Conservation (phyloP, 2,888 invertebrate genomes). For the Amphipoea lucens region DNA sequence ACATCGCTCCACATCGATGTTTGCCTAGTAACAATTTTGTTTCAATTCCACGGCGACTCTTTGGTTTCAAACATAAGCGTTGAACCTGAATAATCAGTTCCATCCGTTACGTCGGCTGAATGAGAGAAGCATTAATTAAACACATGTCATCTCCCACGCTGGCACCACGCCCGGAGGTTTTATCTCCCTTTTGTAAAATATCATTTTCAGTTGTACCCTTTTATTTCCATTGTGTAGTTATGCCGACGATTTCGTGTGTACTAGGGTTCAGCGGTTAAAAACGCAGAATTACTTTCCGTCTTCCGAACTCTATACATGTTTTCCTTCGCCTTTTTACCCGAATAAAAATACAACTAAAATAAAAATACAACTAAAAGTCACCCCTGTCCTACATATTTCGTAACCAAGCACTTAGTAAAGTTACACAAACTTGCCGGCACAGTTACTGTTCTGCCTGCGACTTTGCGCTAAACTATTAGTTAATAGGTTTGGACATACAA, state of each 20-base stretch:
- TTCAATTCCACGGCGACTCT: conserved; percentile 50
- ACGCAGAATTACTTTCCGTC: conserved; percentile 12
- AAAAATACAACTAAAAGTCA: background rate
- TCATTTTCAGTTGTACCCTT: conserved; percentile 67
- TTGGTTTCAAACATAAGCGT: conserved; percentile 64
- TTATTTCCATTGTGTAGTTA: conserved; percentile 64
- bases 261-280: conserved; percentile 31
- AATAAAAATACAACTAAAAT: conserved; percentile 12
- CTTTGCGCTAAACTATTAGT: conserved; percentile 29
- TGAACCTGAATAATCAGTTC: conserved; percentile 75
- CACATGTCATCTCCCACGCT: conserved; percentile 80
- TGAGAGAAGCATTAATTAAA: conserved; percentile 78
- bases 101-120: conserved; percentile 70
- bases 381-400: conserved; percentile 21
- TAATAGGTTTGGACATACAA: conserved; percentile 42
- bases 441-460: conserved; percentile 9
- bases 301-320: conserved; percentile 1
- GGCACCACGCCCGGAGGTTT: conserved; percentile 64
- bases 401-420: conserved; percentile 28
- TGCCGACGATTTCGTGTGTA: conserved; percentile 33
- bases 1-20: conserved; percentile 21
- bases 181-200: conserved; percentile 73
- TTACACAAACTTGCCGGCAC: conserved; percentile 26
- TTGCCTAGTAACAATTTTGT: conserved; percentile 44
- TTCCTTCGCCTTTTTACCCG: conserved; percentile 4